Conservation (phyloP, 2,888 invertebrate genomes). For the Lithophane socia region DNA sequence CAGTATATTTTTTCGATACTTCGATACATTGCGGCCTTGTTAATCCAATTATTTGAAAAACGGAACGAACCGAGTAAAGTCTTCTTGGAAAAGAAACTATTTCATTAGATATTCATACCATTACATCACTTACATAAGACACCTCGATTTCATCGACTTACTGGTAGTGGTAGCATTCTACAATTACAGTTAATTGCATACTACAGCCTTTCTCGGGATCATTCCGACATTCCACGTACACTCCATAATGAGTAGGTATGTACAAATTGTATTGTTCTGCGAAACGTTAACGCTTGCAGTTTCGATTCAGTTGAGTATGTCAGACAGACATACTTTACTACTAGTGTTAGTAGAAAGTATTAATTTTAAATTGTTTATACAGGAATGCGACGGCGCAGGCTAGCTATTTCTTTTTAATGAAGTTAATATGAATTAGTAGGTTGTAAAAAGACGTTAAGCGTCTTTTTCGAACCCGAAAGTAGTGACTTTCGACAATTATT, state of each 20-base stretch:
- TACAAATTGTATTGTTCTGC: constrained; percentile 37
- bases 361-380: neutral
- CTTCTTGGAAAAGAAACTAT: neutral
- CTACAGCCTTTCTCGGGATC: constrained; percentile 26
- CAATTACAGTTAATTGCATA: constrained; percentile 44
- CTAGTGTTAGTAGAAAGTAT: neutral
- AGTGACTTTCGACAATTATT: no score
- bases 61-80: neutral
- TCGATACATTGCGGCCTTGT: neutral
- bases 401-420: no score
- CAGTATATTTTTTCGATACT: no score
- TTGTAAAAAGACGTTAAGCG: neutral
- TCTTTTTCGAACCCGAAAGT: no score
- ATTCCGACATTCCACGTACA: constrained; percentile 34
- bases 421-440: neutral
- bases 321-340: neutral
- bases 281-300: constrained; percentile 21
- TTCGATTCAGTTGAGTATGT: constrained; percentile 2
- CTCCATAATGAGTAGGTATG: constrained; percentile 31
- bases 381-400: neutral
- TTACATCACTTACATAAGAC: constrained; percentile 1
- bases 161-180: constrained; percentile 21
- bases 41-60: neutral
- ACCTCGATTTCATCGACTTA: neutral
- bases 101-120: neutral